A percentile compares a stretch with the other conserved stretches of the same genome.
Evolutionary conservation across 2,113 vertebrate species (phyloP).

Genomic region (Trichechus manatus): DNA sequence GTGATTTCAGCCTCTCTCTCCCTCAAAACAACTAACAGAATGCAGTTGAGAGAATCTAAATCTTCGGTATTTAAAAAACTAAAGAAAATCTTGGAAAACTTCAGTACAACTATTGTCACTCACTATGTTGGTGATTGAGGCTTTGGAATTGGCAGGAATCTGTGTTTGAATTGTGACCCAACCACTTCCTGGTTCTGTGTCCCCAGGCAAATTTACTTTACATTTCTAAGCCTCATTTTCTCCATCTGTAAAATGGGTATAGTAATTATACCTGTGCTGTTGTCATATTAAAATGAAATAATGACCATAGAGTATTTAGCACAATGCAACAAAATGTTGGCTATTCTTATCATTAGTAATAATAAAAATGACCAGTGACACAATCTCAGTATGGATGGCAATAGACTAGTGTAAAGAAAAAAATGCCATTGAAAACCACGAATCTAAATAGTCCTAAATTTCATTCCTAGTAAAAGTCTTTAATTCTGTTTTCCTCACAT

Average conservation of each 20-base stretch:
- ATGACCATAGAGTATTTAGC: neutral
- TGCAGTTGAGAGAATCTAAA: neutral
- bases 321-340: neutral
- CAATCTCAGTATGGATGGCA: neutral
- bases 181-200: neutral
- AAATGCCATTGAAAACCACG: neutral
- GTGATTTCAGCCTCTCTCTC: neutral
- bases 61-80: neutral
- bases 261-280: neutral
- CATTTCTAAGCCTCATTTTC: neutral
- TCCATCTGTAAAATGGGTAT: neutral
- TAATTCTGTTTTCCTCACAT: neutral
- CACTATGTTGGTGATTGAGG: neutral
- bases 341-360: neutral
- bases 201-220: neutral
- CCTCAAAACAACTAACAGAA: neutral
- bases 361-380: neutral
- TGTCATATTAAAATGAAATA: slow-evolving; percentile 45
- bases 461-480: slow-evolving; percentile 42
- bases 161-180: neutral
- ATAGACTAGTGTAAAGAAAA: neutral
- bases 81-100: neutral
- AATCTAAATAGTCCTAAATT: neutral
- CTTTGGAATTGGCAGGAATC: neutral
- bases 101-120: neutral